These are phyloP conservation scores for Araneus ventricosus DNA, from an alignment of 1,140 invertebrate species.

Conservation along the genomic window DNA sequence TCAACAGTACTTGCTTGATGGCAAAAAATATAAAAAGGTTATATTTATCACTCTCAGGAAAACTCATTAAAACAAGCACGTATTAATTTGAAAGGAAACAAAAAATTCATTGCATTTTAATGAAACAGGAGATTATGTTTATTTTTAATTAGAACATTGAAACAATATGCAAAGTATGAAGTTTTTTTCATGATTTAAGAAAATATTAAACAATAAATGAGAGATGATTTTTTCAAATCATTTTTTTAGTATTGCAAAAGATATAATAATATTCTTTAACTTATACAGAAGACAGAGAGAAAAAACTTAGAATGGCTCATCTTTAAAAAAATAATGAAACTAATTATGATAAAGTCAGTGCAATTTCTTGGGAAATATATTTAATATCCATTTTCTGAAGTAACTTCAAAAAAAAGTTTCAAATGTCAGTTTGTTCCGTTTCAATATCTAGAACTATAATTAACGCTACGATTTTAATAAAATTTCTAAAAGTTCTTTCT, in stretches of 20 bases:
- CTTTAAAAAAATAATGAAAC: neutral
- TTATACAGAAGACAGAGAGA: neutral
- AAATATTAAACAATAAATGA: neutral
- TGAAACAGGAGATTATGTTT: neutral
- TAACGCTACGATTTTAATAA: too few species aligned
- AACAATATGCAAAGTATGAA: neutral
- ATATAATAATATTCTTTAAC: neutral
- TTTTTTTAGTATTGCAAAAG: neutral
- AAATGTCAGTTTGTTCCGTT: too few species aligned
- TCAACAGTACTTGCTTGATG: neutral
- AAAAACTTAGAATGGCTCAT: neutral
- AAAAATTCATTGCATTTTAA: neutral
- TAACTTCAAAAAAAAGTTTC: too few species aligned
- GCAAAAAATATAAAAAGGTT: neutral
- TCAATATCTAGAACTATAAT: too few species aligned
- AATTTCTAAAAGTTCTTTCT: too few species aligned
- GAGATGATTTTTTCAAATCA: neutral
- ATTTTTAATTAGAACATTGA: constrained; percentile 7
- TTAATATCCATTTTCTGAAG: too few species aligned
- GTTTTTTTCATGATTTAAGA: neutral
- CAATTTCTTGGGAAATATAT: too few species aligned
- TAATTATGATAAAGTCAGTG: too few species aligned
- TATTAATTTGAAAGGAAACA: neutral
- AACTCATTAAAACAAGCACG: neutral
- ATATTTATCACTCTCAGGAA: neutral